Evolutionary conservation across 1,140 invertebrate genomes (phyloP).

Genomic region (Hyposmocoma kahamanoa): DNA sequence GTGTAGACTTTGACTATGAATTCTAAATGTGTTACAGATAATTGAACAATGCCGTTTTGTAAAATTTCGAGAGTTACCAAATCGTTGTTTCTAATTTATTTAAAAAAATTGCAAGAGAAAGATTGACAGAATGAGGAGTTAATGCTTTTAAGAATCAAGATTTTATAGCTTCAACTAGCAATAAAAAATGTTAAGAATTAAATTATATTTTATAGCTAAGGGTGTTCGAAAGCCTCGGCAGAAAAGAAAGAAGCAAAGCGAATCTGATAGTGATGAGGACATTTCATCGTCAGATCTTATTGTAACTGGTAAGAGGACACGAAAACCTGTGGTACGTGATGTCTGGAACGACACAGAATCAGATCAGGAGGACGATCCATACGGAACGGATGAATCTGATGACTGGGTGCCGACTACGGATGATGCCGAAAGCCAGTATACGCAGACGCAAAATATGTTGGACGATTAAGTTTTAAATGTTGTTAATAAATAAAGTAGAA

Average conservation of each 20-base stretch:
- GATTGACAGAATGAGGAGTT: too few relatives aligned
- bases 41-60: too few relatives aligned
- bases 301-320: slow-evolving; percentile 34
- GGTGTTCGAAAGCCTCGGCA: slow-evolving; percentile 10
- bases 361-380: slow-evolving; percentile 36
- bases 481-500: too few relatives aligned
- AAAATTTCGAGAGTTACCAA: too few relatives aligned
- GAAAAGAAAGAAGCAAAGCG: slow-evolving; percentile 11
- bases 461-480: slow-evolving; percentile 14
- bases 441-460: too few relatives aligned
- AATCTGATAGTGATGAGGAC: slow-evolving; percentile 13
- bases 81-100: too few relatives aligned
- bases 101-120: too few relatives aligned
- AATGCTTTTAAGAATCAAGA: too few relatives aligned
- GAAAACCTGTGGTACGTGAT: slow-evolving; percentile 22
- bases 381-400: slow-evolving; percentile 42
- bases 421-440: slow-evolving; percentile 18
- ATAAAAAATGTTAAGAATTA: background rate
- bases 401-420: slow-evolving; percentile 45
- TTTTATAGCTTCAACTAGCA: too few relatives aligned
- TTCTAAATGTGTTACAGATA: slow-evolving; percentile 41
- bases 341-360: slow-evolving; percentile 20
- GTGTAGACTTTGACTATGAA: slow-evolving; percentile 59
- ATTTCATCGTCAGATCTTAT: slow-evolving; percentile 21
- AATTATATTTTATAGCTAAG: slow-evolving; percentile 14